Evolutionary conservation across 1,140 invertebrate species (phyloP), one percentile per base, ranked within the genome.

Genomic region (Drosophila leontia): DNA sequence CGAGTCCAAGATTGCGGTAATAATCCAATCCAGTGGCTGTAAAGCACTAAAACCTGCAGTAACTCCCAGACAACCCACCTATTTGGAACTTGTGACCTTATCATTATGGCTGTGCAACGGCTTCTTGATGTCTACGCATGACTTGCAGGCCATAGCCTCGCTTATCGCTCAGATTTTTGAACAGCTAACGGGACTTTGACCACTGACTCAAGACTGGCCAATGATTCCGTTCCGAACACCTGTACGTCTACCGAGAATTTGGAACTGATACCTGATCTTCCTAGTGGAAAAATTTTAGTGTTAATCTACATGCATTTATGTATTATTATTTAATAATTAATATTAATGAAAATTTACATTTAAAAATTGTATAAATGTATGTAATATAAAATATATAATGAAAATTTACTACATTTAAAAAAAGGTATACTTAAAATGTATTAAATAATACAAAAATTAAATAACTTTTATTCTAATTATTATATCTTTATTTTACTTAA

Each of bases 51-150:
- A 47, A 37, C 41, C 37, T 53, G 47, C 29, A 51, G 37, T 32
- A 65, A 37, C 37, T 29, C 19, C 12, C 17, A 51, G 29, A 51
- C 29, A 51, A 0, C 47, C 8, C 35, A n/a, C 13, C 32, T 7
- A 23, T 34, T 19, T 13, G 23, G 26, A 15, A 34, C 39, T 7
- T 15, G 26, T 15, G 26, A 15, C 9, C 62, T 69, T 69, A 68
- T 53, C 61, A 32, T 44, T 69, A 69, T 69, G 61, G 47, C 61
- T 26, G 48, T 69, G 67, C 67, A 69, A 35, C 13, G 62, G 48
- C 67, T 70, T 68, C 62, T 45, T 53, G 62, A 55, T 45, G 63
- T 70, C 48, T 44, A 8, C 34, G 32, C 47, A 68, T 70, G 67
- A 70, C 63, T 68, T 70, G 37, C 62, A 55, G 32, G 45, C 23